These are phyloP conservation scores for Drosophila algonquin DNA, from an alignment of 2,888 invertebrate species.

Conservation along the genomic window DNA sequence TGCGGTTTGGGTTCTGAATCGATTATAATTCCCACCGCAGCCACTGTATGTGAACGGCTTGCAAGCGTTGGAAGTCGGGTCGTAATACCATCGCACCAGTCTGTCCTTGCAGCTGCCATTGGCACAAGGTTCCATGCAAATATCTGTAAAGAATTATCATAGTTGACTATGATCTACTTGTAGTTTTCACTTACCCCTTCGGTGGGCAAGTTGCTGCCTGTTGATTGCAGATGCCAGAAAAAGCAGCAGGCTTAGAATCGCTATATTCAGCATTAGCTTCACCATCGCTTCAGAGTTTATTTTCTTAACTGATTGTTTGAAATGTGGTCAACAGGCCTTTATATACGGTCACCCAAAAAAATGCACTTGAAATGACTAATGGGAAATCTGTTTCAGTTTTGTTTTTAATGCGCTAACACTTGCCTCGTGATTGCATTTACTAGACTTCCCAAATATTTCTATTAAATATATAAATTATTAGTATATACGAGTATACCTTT, in stretches of 20 bases:
- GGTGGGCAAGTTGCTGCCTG: neutral
- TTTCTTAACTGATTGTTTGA: neutral
- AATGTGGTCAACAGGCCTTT: neutral
- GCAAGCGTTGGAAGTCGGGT: neutral
- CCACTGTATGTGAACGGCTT: neutral
- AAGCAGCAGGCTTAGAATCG: neutral
- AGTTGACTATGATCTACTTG: neutral
- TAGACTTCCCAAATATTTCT: neutral
- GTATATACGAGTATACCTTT: too few relatives aligned
- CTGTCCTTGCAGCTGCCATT: neutral
- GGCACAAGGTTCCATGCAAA: neutral
- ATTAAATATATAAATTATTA: too few relatives aligned
- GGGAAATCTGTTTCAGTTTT: neutral
- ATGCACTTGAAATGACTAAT: neutral
- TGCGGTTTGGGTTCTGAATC: neutral
- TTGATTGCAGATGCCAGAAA: neutral
- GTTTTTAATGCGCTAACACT: neutral
- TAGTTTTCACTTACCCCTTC: constrained; percentile 28
- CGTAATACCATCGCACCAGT: neutral
- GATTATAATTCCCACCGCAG: neutral
- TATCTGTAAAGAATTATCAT: neutral
- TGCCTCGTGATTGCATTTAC: neutral
- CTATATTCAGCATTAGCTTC: neutral
- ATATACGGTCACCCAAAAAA: neutral
- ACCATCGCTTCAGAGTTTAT: neutral